Conservation (phyloP, 1,140 invertebrate species). For the Eumaeus atala region DNA sequence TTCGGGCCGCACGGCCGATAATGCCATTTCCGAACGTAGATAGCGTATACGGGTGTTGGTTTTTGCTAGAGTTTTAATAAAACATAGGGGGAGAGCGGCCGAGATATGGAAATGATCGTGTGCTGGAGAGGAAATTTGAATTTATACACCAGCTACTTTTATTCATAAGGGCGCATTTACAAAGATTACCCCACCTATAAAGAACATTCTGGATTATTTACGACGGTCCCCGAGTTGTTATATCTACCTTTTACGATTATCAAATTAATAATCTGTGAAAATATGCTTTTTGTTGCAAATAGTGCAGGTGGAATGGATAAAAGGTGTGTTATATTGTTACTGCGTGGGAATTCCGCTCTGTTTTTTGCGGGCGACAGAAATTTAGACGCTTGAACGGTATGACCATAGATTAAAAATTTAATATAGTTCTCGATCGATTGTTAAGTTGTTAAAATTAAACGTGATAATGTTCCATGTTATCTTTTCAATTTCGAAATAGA, state of each 20-base stretch:
- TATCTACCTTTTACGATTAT: constrained; percentile 24
- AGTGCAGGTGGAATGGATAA: constrained; percentile 12
- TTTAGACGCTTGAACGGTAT: not conserved
- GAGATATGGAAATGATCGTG: constrained; percentile 72
- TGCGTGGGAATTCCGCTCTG: constrained; percentile 13
- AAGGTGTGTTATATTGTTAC: constrained; percentile 3
- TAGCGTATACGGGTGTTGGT: constrained; percentile 65
- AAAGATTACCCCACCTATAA: constrained; percentile 37
- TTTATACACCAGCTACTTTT: constrained; percentile 72
- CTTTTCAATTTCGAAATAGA: no score
- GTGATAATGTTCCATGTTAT: not conserved
- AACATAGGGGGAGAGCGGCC: constrained; percentile 50
- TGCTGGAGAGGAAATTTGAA: constrained; percentile 73
- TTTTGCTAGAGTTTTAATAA: constrained; percentile 71
- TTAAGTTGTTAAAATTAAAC: not conserved
- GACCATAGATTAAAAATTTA: constrained; percentile 10
- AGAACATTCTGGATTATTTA: constrained; percentile 41
- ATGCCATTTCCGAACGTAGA: constrained; percentile 68
- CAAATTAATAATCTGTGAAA: constrained; percentile 19
- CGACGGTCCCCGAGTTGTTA: constrained; percentile 24
- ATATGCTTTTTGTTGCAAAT: constrained; percentile 9
- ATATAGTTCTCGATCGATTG: not conserved
- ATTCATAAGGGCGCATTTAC: constrained; percentile 52
- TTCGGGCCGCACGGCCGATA: constrained; percentile 56
- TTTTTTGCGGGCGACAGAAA: not conserved